Evolutionary conservation across 2,113 vertebrate species (phyloP), one percentile per base, ranked within the genome.

Genomic region (Nothobranchius kuhntae): DNA sequence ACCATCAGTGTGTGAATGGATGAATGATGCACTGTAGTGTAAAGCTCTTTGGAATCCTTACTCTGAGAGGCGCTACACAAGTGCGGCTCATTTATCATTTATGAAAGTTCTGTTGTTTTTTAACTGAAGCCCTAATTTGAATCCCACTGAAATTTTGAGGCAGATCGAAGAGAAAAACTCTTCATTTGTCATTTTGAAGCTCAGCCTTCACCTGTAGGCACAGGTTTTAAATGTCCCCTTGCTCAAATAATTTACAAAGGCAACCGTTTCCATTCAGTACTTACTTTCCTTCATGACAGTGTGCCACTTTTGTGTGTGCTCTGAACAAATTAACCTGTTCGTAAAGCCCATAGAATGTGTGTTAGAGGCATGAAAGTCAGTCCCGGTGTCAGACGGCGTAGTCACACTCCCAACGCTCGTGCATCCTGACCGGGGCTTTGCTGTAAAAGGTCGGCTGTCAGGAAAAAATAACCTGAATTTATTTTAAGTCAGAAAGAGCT

Each of bases 381-480:
- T 7, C 54, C 13, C 35, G 35, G 45, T 62, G 48, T 26, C 46
- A 51, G 9, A 11, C 52, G 26, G 14, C 12, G 26, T 67, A 9
- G 17, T 63, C 58, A 52, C 50, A 68, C 26, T 71, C 48, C 21
- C 40, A 69, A 53, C 50, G 54, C 17, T 36, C 35, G 53, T 71
- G 11, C 56, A 65, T 47, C 40, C 30, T 61, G 54, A 75, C 21
- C 50, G 52, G 52, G 72, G 50, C 56, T 68, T 70, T 47, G 7
- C 59, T 53, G 51, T 50, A 54, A 71, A 68, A 80, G 54, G 60
- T 75, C 54, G 56, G n/a, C 63, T 63, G 38, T 76, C 56, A 66
- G n/a, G 15, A 50, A 65, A 59, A 14, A 45, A 65, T 51, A 36
- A 66, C 17, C 24, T 36, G 45, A 36, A 56, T 46, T 42, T 21